Conservation (phyloP, 2,113 vertebrate genomes). For the Osmerus eperlanus region DNA sequence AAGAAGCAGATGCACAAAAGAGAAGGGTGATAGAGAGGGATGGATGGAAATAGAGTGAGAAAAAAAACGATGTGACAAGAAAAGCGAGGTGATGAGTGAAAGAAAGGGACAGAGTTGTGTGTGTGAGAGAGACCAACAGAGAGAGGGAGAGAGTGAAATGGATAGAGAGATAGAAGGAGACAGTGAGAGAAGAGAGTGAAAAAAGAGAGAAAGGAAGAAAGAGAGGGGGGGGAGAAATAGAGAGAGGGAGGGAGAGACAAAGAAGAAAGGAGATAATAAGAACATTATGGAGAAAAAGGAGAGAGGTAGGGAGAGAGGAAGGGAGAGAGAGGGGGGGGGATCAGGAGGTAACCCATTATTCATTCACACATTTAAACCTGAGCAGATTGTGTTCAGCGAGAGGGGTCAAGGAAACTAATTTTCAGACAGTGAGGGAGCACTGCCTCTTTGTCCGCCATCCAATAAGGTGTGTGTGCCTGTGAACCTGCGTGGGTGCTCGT, state of each 20-base stretch:
- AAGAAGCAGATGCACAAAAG: not conserved
- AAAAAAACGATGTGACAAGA: not conserved
- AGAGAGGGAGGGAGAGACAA: not conserved
- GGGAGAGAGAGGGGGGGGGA: constrained; percentile 1
- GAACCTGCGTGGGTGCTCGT: constrained; percentile 24
- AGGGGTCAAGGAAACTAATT: constrained; percentile 34
- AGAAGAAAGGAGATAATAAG: not conserved
- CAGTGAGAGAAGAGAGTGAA: not conserved
- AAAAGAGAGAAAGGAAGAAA: not conserved
- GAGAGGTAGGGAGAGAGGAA: constrained; percentile 2
- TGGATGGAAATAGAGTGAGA: not conserved
- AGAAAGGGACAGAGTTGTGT: not conserved
- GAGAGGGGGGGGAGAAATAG: not conserved
- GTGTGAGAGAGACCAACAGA: not conserved
- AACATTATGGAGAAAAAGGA: not conserved
- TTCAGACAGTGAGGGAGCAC: constrained; percentile 21
- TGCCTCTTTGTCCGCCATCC: constrained; percentile 6
- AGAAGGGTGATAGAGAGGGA: not conserved
- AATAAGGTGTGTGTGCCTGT: constrained; percentile 12
- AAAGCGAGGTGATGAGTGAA: not conserved
- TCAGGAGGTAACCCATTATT: constrained; percentile 16
- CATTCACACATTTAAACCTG: constrained; percentile 40
- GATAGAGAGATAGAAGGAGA: not conserved
- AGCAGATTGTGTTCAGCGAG: constrained; percentile 27
- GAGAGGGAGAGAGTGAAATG: not conserved